Conservation (phyloP, 1,140 invertebrate species). For the Leptinotarsa defecta region DNA sequence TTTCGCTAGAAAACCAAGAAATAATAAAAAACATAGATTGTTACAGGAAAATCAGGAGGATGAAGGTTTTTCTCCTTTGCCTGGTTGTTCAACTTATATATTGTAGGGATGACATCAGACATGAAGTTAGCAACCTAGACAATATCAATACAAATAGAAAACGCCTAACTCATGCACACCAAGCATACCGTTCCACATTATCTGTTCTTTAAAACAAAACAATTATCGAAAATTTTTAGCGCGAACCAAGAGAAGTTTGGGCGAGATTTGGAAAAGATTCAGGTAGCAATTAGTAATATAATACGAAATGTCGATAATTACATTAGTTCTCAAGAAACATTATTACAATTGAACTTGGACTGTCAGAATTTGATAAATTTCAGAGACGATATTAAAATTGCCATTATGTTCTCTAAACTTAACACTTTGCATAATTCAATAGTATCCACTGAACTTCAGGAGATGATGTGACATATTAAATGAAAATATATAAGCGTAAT, state of each 20-base stretch:
- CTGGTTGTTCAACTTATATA: not conserved
- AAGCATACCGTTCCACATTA: not conserved
- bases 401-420: constrained; percentile 15
- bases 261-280: constrained; percentile 7
- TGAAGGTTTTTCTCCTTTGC: not conserved
- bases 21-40: not conserved
- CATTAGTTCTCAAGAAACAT: not conserved
- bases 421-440: not conserved
- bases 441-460: not conserved
- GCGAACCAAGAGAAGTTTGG: constrained; percentile 10
- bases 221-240: not conserved
- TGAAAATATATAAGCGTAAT: not conserved
- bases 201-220: not conserved
- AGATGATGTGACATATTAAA: not conserved
- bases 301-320: not conserved
- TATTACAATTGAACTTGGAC: constrained; percentile 13
- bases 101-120: not conserved
- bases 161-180: not conserved
- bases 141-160: not conserved
- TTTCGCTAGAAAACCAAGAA: no score
- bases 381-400: not conserved
- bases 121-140: not conserved
- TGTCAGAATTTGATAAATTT: not conserved
- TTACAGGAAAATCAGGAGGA: not conserved
- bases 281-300: not conserved